Evolutionary conservation across 2,888 invertebrate species (phyloP), one percentile per base, ranked within the genome.

Genomic region (Scrobipalpa costella): DNA sequence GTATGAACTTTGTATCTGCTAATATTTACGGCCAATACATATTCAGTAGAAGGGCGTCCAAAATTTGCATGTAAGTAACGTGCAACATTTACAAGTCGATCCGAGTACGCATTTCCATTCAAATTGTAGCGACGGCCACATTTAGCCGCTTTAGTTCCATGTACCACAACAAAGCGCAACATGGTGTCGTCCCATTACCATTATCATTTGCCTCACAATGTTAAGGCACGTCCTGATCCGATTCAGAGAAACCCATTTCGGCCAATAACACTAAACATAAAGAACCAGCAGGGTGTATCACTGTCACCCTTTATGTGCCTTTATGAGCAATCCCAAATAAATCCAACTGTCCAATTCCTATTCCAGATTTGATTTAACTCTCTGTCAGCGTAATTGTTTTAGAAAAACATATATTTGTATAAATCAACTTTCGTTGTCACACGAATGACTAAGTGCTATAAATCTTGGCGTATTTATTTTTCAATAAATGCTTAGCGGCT

Each of bases 171-270:
- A 84, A 84, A 83, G 79, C 87, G 77, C 90, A 81, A 85, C 88
- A 85, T 88, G 90, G 83, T 83, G 85, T 84, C 85, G 79, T 66
- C 74, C 80, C 78, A 86, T 88, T 82, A 86, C 84, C 86, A 86
- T 89, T 85, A 89, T 85, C 88, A 86, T 90, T 90, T 85, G 86
- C 83, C 80, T 83, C 76, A 88, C 87, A 89, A 90, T 87, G 84
- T 84, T 80, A 76, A 80, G 78, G 75, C 79, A 79, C 77, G 81
- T 82, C 76, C 79, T 76, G 81, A 80, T 82, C 78, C 79, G 81
- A 85, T 84, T 80, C 84, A 83, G 81, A 80, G 77, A 76, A 80
- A 76, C 74, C 79, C 85, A 84, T 86, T 87, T 87, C 78, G 76
- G 82, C 78, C 83, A 87, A 90, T 90, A 88, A 86, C 81, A 83